These are phyloP conservation scores for Chaetogeoica ovagalla DNA, from an alignment of 2,888 invertebrate species.

Conservation along the genomic window DNA sequence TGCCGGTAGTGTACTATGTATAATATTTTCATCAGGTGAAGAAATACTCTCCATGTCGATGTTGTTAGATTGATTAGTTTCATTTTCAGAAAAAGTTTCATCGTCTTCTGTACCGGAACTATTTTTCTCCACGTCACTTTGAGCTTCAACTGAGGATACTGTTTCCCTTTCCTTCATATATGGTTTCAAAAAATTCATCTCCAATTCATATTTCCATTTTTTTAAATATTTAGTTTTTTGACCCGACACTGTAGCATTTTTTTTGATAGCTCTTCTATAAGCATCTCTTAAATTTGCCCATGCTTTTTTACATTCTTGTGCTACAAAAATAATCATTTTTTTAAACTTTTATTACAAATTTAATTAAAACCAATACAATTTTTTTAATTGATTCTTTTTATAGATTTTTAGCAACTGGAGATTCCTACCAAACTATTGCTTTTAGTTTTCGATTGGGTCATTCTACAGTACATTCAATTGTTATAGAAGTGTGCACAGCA, in stretches of 20 bases:
- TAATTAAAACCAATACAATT: background rate
- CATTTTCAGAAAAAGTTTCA: conserved; percentile 21
- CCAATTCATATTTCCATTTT: conserved; percentile 21
- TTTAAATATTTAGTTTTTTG: conserved; percentile 2
- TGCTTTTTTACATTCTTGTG: conserved; percentile 22
- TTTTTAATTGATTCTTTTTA: conserved; percentile 15
- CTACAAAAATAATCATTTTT: conserved; percentile 10
- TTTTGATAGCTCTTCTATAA: conserved; percentile 20
- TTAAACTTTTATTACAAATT: background rate
- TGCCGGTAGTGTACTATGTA: conserved; percentile 8
- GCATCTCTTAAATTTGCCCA: conserved; percentile 1
- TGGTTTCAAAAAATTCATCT: conserved; percentile 8
- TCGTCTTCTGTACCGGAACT: too few relatives aligned
- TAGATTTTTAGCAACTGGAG: conserved; percentile 18
- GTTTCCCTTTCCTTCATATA: conserved; percentile 20
- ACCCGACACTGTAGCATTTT: conserved; percentile 10
- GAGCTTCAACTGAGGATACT: conserved; percentile 10
- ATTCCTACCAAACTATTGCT: conserved; percentile 11
- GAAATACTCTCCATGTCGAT: conserved; percentile 7
- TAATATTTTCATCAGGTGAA: conserved; percentile 11
- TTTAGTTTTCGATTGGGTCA: conserved; percentile 12
- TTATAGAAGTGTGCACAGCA: conserved; percentile 9
- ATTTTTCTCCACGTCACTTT: conserved; percentile 8
- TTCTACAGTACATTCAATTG: conserved; percentile 19
- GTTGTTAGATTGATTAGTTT: conserved; percentile 12